Percentiles rank a stretch among this genome's conserved stretches.
These are phyloP conservation scores for Scarus forsteni DNA, from an alignment of 2,797 vertebrate species.

Conservation along the genomic window DNA sequence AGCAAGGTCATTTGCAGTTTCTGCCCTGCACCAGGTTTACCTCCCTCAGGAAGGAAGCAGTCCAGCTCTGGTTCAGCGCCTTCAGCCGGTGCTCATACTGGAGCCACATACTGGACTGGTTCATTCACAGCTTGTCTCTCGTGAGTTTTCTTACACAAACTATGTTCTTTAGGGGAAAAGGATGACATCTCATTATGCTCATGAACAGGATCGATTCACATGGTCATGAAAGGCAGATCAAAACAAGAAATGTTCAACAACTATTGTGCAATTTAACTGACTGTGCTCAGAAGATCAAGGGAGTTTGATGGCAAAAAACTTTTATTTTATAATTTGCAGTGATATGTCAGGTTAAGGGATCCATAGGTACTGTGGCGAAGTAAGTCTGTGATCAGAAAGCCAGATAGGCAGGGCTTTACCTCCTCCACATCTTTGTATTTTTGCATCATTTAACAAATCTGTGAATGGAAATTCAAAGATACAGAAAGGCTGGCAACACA, in stretches of 20 bases:
- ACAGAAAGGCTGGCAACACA: neutral
- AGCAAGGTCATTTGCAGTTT: constrained; percentile 48
- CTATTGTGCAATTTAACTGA: neutral
- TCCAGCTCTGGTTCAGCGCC: constrained; percentile 63
- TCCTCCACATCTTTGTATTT: neutral
- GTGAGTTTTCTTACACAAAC: constrained; percentile 68
- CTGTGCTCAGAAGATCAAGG: neutral
- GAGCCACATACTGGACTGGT: constrained; percentile 83
- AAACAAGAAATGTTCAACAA: neutral
- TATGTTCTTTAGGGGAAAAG: constrained; percentile 11
- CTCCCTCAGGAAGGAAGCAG: constrained; percentile 72
- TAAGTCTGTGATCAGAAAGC: neutral
- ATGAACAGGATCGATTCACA: neutral
- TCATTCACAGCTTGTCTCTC: constrained; percentile 83
- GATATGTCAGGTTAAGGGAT: neutral
- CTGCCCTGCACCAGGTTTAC: constrained; percentile 77
- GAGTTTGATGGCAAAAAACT: neutral
- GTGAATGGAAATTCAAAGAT: neutral
- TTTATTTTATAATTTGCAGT: neutral
- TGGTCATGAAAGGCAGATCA: neutral
- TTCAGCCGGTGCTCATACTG: constrained; percentile 88
- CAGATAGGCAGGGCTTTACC: too few relatives aligned
- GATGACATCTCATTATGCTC: neutral
- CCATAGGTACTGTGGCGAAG: neutral
- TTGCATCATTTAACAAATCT: neutral